A percentile compares a stretch with the other conserved stretches of the same genome.
phyloP scores from a whole-genome alignment of 2,888 invertebrate species.

The Conops quadrifasciatus region DNA sequence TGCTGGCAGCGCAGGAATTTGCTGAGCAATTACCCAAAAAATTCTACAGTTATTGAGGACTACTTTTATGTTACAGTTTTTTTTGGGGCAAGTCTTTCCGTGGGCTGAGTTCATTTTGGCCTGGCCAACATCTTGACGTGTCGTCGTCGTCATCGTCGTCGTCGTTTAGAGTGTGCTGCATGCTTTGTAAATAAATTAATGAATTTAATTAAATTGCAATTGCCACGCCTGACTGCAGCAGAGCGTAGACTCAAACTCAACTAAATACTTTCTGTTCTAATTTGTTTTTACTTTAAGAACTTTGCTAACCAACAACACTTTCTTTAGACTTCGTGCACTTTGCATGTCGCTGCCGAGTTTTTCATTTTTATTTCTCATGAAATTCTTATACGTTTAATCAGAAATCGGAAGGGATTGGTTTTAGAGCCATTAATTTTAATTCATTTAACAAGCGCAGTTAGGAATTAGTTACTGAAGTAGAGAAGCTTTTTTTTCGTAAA shows the following conservation, averaged over 20 bases:
- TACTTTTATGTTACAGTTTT: neutral
- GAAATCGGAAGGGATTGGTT: neutral
- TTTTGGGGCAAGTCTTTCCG: too few relatives aligned
- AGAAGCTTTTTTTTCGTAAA: neutral
- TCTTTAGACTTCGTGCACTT: neutral
- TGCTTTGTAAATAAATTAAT: neutral
- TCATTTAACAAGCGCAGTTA: neutral
- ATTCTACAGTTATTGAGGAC: neutral
- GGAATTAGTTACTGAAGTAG: constrained; percentile 2
- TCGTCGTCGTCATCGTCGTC: too few relatives aligned
- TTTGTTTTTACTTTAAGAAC: too few relatives aligned
- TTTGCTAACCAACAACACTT: neutral
- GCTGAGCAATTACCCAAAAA: constrained; percentile 18
- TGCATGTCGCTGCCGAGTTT: constrained; percentile 17
- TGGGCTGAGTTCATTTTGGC: neutral
- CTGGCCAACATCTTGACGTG: too few relatives aligned
- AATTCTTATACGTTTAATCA: too few relatives aligned
- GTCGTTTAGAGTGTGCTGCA: too few relatives aligned
- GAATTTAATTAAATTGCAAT: constrained; percentile 4
- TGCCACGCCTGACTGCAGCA: neutral
- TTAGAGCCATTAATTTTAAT: neutral
- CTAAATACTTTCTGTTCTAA: too few relatives aligned
- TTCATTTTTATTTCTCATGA: constrained; percentile 12
- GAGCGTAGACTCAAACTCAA: neutral
- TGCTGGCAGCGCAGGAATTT: neutral